Conservation (phyloP, 2,888 invertebrate species). For the Troglohyphantes excavatus region DNA sequence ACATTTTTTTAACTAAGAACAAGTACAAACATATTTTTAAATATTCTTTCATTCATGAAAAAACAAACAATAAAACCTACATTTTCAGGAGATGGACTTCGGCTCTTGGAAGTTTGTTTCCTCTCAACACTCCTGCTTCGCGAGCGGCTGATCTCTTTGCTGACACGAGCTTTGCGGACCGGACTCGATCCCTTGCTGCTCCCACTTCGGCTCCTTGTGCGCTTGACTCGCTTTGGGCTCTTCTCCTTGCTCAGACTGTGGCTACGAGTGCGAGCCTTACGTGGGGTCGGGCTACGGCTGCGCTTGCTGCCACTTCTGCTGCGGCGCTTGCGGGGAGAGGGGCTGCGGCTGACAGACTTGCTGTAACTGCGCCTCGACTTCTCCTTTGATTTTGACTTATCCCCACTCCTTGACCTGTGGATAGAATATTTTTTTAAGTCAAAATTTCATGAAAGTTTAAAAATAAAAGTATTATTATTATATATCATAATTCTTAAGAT, state of each 20-base stretch:
- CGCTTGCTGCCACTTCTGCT: conserved; percentile 36
- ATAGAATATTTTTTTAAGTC: no score
- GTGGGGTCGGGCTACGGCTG: conserved; percentile 29
- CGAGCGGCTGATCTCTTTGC: conserved; percentile 51
- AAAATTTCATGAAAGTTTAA: no score
- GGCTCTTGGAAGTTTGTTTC: conserved; percentile 31
- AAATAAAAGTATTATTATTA: no score
- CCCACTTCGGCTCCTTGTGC: conserved; percentile 28
- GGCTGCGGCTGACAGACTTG: conserved; percentile 67
- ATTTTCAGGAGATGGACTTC: conserved; percentile 53
- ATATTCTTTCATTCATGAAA: not conserved
- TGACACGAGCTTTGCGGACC: conserved; percentile 2
- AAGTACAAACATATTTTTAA: not conserved
- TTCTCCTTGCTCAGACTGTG: conserved; percentile 5
- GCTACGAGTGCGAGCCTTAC: conserved; percentile 30
- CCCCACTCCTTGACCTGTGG: conserved; percentile 58
- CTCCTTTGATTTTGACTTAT: conserved; percentile 41
- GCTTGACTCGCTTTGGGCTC: conserved; percentile 16
- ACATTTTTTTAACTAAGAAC: no score
- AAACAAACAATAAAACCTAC: conserved; percentile 13
- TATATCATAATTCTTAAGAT: no score
- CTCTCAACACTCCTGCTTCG: conserved; percentile 33
- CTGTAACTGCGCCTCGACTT: conserved; percentile 49
- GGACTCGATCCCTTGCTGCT: conserved; percentile 1
- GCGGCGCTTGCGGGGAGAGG: conserved; percentile 38